Conservation (phyloP, 2,797 vertebrate genomes). For the Premnoplex brunnescens region DNA sequence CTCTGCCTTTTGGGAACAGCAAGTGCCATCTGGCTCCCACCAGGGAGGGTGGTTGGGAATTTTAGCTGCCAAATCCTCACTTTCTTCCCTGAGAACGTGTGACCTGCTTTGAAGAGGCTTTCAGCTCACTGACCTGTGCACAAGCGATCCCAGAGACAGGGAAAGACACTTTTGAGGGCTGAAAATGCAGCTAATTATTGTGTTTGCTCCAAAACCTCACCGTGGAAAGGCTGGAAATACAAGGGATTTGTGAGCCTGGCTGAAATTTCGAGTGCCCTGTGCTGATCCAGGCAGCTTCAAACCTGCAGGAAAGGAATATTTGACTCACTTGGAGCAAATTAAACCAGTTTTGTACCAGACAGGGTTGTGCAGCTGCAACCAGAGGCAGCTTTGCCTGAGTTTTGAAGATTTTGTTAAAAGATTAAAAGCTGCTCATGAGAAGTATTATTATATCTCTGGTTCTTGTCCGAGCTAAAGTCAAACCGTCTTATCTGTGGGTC, state of each 20-base stretch:
- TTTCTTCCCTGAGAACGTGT: fast-evolving
- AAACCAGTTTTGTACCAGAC: background rate
- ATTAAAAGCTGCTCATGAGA: background rate
- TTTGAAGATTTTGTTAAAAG: background rate
- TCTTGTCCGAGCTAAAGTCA: background rate
- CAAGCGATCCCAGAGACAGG: background rate
- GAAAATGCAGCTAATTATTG: fast-evolving
- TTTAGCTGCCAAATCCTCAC: background rate
- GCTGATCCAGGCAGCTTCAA: background rate
- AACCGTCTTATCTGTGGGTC: background rate
- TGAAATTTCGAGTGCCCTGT: background rate
- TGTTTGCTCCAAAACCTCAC: background rate
- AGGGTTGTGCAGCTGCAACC: background rate
- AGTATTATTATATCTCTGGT: background rate
- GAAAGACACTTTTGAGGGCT: fast-evolving
- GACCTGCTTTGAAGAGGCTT: background rate
- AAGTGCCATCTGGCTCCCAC: background rate
- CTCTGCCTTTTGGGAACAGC: background rate
- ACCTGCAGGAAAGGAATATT: background rate
- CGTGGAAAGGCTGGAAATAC: fast-evolving
- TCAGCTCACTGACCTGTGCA: fast-evolving
- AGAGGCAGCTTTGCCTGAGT: background rate
- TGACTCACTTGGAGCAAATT: background rate
- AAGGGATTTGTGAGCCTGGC: background rate
- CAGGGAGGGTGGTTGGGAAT: background rate